Evolutionary conservation across 35 echinoderm and acorn worm genomes (phyloP), one percentile per base, ranked within the genome.

Genomic region (Anneissia japonica): DNA sequence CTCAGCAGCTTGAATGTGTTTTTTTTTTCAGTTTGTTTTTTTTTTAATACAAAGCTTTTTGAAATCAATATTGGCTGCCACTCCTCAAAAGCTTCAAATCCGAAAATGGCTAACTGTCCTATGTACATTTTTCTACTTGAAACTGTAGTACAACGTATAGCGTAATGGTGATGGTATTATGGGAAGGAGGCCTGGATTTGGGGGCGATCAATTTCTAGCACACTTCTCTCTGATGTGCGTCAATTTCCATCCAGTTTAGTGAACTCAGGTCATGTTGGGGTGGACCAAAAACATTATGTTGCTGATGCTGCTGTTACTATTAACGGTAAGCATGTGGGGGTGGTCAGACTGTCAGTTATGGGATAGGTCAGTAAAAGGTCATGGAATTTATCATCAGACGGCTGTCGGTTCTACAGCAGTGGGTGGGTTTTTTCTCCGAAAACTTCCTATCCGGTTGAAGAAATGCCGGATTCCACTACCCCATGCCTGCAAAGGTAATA

Each of bases 391-490:
- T 64, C 51, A 64, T 64, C 51, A 64, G 6, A 64, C 51, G 26
- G 51, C 51, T 19, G 51, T 64, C 2, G 51, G 51, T 64, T 64
- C 51, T 23, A 64, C 51, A 23, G 51, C 51, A 6, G 51, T 23
- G 11, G 51, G 51, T 3, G 51, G 51, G 51, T 64, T 64, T 26
- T 64, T 64, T 26, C 51, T 64, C 1, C 51, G 51, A 64, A 64
- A 64, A 23, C 51, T 64, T 21, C 85, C 74, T 38, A 97, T 82
- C 33, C 86, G 84, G 75, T 80, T 84, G 74, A 97, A 97, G 74
- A 97, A 80, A 80, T 77, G 87, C 77, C 90, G 91, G 30, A 97
- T 84, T 7, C 94, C 91, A 32, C 81, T 93, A 64, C 94, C 94
- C 94, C 94, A 97, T 31, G 86, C 86, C 94, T 97, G 94, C 34